phyloP scores from a whole-genome alignment of 2,888 invertebrate species.

The Lasioglossum calceatum region DNA sequence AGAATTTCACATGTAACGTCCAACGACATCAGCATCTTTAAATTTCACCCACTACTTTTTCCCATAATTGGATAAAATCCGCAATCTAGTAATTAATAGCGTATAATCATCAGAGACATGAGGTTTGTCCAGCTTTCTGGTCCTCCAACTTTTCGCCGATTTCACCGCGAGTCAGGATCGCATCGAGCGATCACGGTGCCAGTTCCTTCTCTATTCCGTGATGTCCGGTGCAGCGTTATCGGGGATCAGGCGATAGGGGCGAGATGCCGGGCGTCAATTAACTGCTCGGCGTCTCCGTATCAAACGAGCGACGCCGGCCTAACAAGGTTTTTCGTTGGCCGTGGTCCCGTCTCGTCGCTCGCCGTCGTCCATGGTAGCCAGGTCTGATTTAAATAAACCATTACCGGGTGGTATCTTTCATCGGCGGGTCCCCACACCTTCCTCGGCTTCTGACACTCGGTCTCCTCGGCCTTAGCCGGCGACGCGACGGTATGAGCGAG shows the following conservation, averaged over 20 bases:
- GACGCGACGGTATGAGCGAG: constrained; percentile 23
- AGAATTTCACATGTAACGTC: no score
- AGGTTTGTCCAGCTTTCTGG: no score
- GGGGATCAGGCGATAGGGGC: constrained; percentile 52
- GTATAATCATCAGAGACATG: no score
- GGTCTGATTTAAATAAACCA: constrained; percentile 78
- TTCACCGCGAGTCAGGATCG: not conserved
- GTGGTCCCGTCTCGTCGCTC: constrained; percentile 29
- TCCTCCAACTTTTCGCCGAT: not conserved
- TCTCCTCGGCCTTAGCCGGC: constrained; percentile 24
- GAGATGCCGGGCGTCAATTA: constrained; percentile 69
- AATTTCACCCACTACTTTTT: no score
- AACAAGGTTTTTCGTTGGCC: constrained; percentile 74
- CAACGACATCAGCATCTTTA: no score
- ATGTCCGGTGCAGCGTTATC: constrained; percentile 41
- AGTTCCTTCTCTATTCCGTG: constrained; percentile 16
- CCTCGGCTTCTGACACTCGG: constrained; percentile 74
- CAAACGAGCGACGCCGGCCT: constrained; percentile 70
- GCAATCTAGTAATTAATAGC: no score
- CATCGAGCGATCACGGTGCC: not conserved
- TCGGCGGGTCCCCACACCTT: constrained; percentile 73
- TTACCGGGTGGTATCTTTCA: constrained; percentile 79
- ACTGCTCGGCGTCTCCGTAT: constrained; percentile 69
- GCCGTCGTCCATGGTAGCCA: constrained; percentile 47
- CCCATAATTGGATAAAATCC: no score